A percentile compares a stretch with the other conserved stretches of the same genome.
Conservation (phyloP, 1,140 invertebrate genomes). For the Penaeus japonicus region DNA sequence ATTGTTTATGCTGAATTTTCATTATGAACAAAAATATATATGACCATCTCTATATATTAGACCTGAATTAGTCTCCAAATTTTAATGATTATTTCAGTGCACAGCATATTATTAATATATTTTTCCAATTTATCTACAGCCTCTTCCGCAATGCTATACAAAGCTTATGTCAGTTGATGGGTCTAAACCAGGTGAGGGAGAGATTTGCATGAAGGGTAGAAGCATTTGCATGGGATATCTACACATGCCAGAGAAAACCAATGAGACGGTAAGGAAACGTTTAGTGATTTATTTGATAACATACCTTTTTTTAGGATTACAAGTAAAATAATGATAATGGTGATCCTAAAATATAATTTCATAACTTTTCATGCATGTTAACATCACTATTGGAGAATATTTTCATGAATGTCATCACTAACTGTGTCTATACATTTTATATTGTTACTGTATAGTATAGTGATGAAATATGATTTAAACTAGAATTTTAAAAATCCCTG, state of each 20-base stretch:
- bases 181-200: conserved; percentile 74
- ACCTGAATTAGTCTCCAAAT: too few relatives aligned
- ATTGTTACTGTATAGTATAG: too few relatives aligned
- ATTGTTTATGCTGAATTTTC: too few relatives aligned
- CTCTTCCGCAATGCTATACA: neutral
- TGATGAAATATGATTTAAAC: too few relatives aligned
- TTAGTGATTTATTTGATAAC: neutral
- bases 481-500: too few relatives aligned
- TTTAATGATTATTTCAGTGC: too few relatives aligned
- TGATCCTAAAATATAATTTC: neutral
- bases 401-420: too few relatives aligned
- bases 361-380: too few relatives aligned
- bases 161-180: neutral
- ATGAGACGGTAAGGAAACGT: conserved; percentile 68
- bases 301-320: neutral
- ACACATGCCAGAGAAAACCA: conserved; percentile 77
- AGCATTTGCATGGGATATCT: conserved; percentile 92
- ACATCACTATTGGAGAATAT: too few relatives aligned
- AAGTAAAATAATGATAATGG: neutral
- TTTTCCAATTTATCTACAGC: neutral
- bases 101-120: neutral
- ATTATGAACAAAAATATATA: too few relatives aligned
- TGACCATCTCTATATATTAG: too few relatives aligned
- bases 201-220: conserved; percentile 80
- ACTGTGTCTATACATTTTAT: too few relatives aligned